phyloP scores from a whole-genome alignment of 2,888 invertebrate genomes.

The Leptopilina syphax region DNA sequence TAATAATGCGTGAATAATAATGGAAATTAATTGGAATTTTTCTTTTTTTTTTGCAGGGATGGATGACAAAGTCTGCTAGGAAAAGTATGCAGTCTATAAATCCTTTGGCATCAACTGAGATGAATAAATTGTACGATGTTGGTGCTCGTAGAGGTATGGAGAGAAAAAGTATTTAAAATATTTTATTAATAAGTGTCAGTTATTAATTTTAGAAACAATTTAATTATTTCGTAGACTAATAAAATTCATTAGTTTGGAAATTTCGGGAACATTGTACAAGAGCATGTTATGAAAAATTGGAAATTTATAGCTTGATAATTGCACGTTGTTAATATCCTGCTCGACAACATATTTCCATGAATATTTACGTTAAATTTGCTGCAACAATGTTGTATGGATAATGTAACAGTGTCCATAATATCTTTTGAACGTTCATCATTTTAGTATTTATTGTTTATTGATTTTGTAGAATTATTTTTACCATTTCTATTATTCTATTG shows the following conservation, averaged over 20 bases:
- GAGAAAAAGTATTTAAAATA: conserved; percentile 3
- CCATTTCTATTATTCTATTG: no score
- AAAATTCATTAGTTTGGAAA: neutral
- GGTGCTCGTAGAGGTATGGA: conserved; percentile 54
- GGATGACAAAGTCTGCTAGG: conserved; percentile 65
- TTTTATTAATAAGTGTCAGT: no score
- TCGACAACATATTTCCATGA: neutral
- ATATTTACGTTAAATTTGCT: neutral
- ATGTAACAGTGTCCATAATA: no score
- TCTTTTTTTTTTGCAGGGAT: conserved; percentile 58
- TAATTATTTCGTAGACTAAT: no score
- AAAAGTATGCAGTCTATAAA: conserved; percentile 58
- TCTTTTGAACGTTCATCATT: no score
- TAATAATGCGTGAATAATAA: no score
- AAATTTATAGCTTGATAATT: neutral
- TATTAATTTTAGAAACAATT: no score
- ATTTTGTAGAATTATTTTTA: no score
- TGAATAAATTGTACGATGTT: conserved; percentile 65
- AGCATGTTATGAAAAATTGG: neutral
- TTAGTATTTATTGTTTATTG: no score
- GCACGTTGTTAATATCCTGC: neutral
- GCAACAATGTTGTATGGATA: no score
- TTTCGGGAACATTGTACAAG: neutral
- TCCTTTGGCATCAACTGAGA: conserved; percentile 57
- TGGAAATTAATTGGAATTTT: neutral